Base-by-base conservation (phyloP, 2,888 invertebrate species). In the Tortrix viridana region DNA sequence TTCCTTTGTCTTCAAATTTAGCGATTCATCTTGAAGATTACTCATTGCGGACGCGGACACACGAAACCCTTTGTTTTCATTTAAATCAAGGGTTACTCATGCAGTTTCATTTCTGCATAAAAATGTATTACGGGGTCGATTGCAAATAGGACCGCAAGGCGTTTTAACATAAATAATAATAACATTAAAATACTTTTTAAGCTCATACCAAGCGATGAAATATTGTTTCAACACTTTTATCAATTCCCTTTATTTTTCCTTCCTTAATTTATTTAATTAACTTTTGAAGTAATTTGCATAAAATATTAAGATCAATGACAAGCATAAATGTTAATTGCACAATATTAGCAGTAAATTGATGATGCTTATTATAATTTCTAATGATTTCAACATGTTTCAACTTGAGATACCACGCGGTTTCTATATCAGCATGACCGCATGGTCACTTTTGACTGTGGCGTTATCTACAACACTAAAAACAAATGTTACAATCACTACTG, bases 81-180 rank as follows among this genome's bases (percentile, higher is more conserved):
- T 63, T 58, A 63, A 63, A 63, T 58, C 52, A 63, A 53, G 57
- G 50, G 57, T 63, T 63, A 63, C 63, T 63, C 63, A 63, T 63
- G 53, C 57, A 58, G 53, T 58, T 63, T 58, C 44, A 47, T 58
- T 63, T 58, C 44, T 63, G 50, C 57, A 63, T 57, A 58, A 57
- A 52, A 22, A 46, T 26, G 23, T 23, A 22, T 53, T 20, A 16
- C 26, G 50, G 56, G 56, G 56, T 52, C 56, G 46, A 38, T 56
- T 55, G 56, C 44, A 55, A 61, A 61, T 52, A 49, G 41, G 37
- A 48, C 18, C 26, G 6, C 38, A 53, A 53, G 22, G n/a, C 22
- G 20, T 20, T 41, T 16, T 5, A 38, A 23, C 9, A 3, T 4
- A 22, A 7, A 16, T 1, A 22, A 22, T 41, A n/a, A 7, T 32